Conservation (phyloP, 2,797 vertebrate genomes). For the Falco columbarius region DNA sequence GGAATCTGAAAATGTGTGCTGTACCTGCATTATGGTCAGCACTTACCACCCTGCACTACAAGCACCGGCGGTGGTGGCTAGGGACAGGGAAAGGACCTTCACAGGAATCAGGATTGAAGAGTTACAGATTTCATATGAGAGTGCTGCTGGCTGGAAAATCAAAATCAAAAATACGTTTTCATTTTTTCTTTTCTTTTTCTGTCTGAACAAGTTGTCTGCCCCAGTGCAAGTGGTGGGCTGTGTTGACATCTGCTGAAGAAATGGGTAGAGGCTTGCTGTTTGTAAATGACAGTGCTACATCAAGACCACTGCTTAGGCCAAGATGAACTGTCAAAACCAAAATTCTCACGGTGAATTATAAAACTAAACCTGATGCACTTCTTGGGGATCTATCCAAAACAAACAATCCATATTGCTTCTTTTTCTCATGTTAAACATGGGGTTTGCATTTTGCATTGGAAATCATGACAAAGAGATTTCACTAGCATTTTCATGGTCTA, state of each 20-base stretch:
- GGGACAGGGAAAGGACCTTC: not conserved
- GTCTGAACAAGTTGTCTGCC: not conserved
- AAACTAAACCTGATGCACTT: not conserved
- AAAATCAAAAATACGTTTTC: not conserved
- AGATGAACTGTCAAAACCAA: not conserved
- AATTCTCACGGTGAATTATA: not conserved
- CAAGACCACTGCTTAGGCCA: not conserved
- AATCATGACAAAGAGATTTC: not conserved
- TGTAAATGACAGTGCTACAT: not conserved
- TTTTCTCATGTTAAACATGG: not conserved
- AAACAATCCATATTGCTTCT: not conserved
- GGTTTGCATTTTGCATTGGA: not conserved
- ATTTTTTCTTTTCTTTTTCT: not conserved
- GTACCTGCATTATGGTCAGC: fast-evolving
- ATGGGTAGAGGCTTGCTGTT: conserved; percentile 6
- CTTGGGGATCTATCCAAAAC: not conserved
- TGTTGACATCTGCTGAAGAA: not conserved
- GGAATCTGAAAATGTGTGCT: fast-evolving
- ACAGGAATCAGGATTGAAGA: not conserved
- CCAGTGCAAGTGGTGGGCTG: not conserved
- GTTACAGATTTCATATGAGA: not conserved
- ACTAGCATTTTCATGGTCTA: not conserved
- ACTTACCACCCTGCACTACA: fast-evolving
- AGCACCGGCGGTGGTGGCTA: no score
- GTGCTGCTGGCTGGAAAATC: not conserved